A percentile compares a stretch with the other conserved stretches of the same genome.
Conservation (phyloP, 2,113 vertebrate genomes). For the Tachysurus vachellii region DNA sequence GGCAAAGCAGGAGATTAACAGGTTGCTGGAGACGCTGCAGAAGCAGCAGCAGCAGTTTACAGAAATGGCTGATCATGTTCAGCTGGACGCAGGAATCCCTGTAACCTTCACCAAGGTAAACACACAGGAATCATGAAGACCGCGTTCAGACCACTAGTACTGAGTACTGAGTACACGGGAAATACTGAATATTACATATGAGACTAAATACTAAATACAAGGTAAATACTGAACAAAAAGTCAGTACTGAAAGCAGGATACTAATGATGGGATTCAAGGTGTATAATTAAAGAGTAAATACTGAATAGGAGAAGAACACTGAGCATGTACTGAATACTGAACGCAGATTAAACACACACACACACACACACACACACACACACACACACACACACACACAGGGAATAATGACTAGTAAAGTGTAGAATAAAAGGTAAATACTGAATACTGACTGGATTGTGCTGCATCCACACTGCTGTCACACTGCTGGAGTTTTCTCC, state of each 20-base stretch:
- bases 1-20: constrained; percentile 95
- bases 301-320: not conserved
- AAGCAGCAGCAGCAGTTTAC: constrained; percentile 99
- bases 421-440: not conserved
- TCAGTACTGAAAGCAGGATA: not conserved
- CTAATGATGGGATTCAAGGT: no score
- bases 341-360: not conserved
- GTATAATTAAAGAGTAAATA: no score
- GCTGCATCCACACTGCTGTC: not conserved
- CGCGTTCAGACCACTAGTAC: no score
- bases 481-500: not conserved
- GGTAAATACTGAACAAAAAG: not conserved
- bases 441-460: not conserved
- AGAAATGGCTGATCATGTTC: constrained; percentile 92
- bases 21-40: constrained; percentile 89
- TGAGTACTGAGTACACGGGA: not conserved
- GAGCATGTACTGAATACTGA: not conserved
- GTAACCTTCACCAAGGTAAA: constrained; percentile 97
- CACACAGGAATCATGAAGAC: not conserved
- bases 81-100: constrained; percentile 93
- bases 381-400: no score
- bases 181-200: not conserved
- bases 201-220: not conserved
- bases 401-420: no score
- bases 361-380: no score